Evolutionary conservation across 1,140 invertebrate species (phyloP).

Genomic region (Stegodyphus dumicola): DNA sequence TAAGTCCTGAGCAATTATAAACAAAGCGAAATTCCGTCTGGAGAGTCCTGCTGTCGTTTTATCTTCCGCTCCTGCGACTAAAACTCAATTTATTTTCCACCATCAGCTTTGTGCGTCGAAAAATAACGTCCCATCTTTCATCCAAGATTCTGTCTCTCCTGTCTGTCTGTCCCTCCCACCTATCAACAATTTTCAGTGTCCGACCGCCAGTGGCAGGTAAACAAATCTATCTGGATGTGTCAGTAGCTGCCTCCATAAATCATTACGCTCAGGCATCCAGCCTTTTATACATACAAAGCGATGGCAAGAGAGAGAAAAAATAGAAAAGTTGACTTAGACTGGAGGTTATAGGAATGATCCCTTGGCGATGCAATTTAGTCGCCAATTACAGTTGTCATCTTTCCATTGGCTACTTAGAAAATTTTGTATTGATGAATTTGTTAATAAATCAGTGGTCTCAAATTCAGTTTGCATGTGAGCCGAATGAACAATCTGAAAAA

Average conservation of each 20-base stretch:
- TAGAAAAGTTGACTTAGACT: constrained; percentile 6
- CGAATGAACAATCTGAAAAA: too few relatives aligned
- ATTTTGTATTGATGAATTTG: too few relatives aligned
- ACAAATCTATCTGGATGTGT: constrained; percentile 60
- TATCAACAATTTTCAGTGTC: constrained; percentile 53
- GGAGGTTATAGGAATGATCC: neutral
- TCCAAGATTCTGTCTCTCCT: constrained; percentile 38
- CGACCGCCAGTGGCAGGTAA: constrained; percentile 45
- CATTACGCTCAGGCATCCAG: constrained; percentile 37
- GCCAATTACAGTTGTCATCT: neutral
- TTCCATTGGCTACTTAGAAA: too few relatives aligned
- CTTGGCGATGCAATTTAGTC: neutral
- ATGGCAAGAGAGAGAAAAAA: constrained; percentile 13
- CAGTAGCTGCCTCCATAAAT: constrained; percentile 50
- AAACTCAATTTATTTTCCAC: constrained; percentile 54
- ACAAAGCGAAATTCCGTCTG: too few relatives aligned
- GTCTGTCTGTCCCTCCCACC: constrained; percentile 32
- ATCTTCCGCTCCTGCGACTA: neutral
- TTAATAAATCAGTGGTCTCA: too few relatives aligned
- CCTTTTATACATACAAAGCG: constrained; percentile 45
- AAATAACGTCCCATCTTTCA: constrained; percentile 57
- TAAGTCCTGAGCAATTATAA: too few relatives aligned
- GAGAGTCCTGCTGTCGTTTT: too few relatives aligned
- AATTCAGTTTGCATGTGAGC: too few relatives aligned
- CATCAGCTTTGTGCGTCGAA: constrained; percentile 55